Base-by-base conservation (phyloP, 1,140 invertebrate species). In the Sarcophaga bullata region DNA sequence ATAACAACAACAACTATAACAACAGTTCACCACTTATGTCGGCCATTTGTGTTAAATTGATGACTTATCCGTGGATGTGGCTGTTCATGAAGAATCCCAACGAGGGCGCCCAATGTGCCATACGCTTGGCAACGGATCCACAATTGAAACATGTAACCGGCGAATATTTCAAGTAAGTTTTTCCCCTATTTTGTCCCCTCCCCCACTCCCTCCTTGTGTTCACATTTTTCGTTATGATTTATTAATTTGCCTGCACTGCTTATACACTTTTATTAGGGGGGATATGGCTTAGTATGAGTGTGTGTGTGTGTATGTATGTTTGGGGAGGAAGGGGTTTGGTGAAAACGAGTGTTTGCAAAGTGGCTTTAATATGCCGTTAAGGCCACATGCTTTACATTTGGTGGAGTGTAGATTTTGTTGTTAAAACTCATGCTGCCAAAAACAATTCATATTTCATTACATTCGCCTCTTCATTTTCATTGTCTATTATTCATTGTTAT, bases 21-120 rank as follows among this genome's bases (percentile, higher is more conserved):
- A 13, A 78, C 81, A 90, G 92, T 82, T 92, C 92, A 7, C 90
- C 90, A 37, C 85, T 92, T 73, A 91, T 91, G 87, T 90, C 86
- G 68, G 89, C 90, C 78, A 87, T 90, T 84, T 87, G 91, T 84
- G 90, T 92, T 10, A 90, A 91, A 86, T 85, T 93, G 58, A 90
- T 94, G 73, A 90, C 94, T 73, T 92, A 90, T 86, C 94, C 94
- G 0, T 90, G 94, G 86, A 89, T 94, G 84, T 95, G 93, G 92
- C 86, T 94, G 13, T 93, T 95, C 85, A 88, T 94, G 75, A 94
- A 94, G 89, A 94, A 92, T 82, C 92, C 94, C 6, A 85, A 87
- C 73, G 92, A 94, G 89, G 95, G 95, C 15, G 92, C 94, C 73
- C 94, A 95, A 87, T 93, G 93, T 47, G 91, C 93, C 72, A 86